A percentile compares a stretch with the other conserved stretches of the same genome.
These are phyloP conservation scores for Oasisia sp. DNA, from an alignment of 2,888 invertebrate species.

Conservation along the genomic window DNA sequence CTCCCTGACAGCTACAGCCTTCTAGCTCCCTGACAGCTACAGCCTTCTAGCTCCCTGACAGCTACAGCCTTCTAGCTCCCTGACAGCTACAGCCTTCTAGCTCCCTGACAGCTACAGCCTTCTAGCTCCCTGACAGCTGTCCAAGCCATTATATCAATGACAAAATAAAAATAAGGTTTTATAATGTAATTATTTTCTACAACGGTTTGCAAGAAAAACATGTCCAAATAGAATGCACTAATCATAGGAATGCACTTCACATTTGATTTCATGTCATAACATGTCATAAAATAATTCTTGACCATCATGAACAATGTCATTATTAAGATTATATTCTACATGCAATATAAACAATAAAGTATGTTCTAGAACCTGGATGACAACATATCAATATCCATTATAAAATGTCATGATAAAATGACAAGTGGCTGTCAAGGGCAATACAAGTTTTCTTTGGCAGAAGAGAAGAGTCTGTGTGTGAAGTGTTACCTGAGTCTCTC, in stretches of 20 bases:
- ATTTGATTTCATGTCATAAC: neutral
- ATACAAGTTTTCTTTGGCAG: neutral
- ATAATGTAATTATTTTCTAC: neutral
- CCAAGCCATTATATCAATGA: no score
- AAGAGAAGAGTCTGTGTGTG: slow-evolving; percentile 71
- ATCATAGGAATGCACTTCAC: neutral
- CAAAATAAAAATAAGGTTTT: no score
- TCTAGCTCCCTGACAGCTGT: no score
- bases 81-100: no score
- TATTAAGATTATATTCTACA: slow-evolving; percentile 22
- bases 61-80: no score
- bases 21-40: no score
- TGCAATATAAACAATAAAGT: neutral
- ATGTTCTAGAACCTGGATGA: slow-evolving; percentile 45
- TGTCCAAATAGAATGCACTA: neutral
- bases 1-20: no score
- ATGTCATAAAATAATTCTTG: neutral
- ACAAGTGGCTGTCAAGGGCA: no score
- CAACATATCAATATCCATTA: no score
- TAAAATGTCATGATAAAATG: no score
- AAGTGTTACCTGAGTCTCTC: slow-evolving; percentile 69
- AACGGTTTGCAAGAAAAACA: neutral
- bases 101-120: no score
- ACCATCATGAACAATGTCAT: neutral
- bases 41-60: no score